Evolutionary conservation across 2,113 vertebrate species (phyloP), one percentile per base, ranked within the genome.

Genomic region (Microcebus lehilahytsara): DNA sequence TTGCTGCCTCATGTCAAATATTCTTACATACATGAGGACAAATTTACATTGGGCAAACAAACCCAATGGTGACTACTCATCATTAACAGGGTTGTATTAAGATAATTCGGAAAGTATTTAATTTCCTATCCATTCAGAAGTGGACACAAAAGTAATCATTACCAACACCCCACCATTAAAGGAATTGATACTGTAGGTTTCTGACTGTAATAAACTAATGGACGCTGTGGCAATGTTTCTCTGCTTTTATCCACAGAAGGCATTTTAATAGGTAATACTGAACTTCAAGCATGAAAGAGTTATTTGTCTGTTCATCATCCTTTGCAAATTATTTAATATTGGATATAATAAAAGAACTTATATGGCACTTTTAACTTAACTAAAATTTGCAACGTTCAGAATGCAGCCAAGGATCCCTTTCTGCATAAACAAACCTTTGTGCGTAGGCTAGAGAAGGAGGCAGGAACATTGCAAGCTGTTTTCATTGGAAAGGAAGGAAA

Each of bases 1-100:
- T 87, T 95, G 40, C 14, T 89, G 85, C 93, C 95, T 79, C 96
- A 96, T 95, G 93, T 96, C 75, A 93, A 88, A 46, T 75, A 69
- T 88, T 58, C 40, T 62, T 20, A 67, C 30, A n/a, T 32, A 88
- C 67, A 58, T 83, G 91, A 92, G 80, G 94, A 89, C 66, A 96
- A 95, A 95, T 91, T 85, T 40, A 14, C 51, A 10, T 11, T 40
- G 91, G 25, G 0, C 3, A 23, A 56, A 72, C 64, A 97, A 66
- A 71, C 4, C 14, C 6, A 3, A 12, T 13, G 23, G 11, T n/a
- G 37, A 94, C 32, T 1, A 1, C 17, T 12, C 2, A 58, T 40
- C 14, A 3, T 37, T 37, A 34, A 16, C 6, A 22, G 25, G 17
- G 14, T 19, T 8, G 5, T 11, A 0, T 14, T 11, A 12, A 40